These are phyloP conservation scores for Hirtodrosophila duncani DNA, from an alignment of 2,888 invertebrate genomes.

Conservation along the genomic window DNA sequence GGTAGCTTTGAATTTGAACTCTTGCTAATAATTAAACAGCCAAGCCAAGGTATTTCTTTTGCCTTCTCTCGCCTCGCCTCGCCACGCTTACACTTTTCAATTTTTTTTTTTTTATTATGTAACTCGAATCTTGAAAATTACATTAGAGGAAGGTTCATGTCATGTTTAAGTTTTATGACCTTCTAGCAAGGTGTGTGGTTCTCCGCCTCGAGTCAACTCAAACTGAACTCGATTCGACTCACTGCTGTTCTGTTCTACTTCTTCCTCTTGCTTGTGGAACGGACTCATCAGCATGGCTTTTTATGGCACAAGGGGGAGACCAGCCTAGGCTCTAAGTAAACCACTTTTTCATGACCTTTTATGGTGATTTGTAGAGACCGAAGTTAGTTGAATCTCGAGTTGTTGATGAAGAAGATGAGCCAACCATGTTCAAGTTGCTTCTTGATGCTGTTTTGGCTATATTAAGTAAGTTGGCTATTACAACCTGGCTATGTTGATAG, in stretches of 20 bases:
- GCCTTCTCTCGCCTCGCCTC: background rate
- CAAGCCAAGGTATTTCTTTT: slow-evolving; percentile 1
- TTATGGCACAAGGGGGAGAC: slow-evolving; percentile 39
- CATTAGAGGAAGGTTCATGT: slow-evolving; percentile 35
- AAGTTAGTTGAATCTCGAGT: slow-evolving; percentile 11
- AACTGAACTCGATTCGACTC: background rate
- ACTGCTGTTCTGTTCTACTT: slow-evolving; percentile 25
- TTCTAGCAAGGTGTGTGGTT: slow-evolving; percentile 27
- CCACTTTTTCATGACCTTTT: slow-evolving; percentile 55
- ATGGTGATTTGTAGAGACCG: slow-evolving; percentile 34
- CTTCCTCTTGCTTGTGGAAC: background rate
- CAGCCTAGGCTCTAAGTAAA: slow-evolving; percentile 23
- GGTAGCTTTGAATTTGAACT: no score
- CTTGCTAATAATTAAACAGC: no score
- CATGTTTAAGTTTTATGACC: slow-evolving; percentile 33
- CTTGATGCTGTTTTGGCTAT: slow-evolving; percentile 28
- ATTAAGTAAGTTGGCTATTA: slow-evolving; percentile 14
- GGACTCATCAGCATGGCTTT: slow-evolving; percentile 25
- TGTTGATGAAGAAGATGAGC: no score
- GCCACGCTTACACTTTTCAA: background rate
- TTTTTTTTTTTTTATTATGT: slow-evolving; percentile 11
- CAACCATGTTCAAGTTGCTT: slow-evolving; percentile 8
- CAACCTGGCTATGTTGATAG: slow-evolving; percentile 4
- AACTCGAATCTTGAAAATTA: slow-evolving; percentile 50
- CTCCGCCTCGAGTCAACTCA: background rate